Evolutionary conservation across 2,797 vertebrate species (phyloP).

Genomic region (Acrossocheilus wenchowensis): DNA sequence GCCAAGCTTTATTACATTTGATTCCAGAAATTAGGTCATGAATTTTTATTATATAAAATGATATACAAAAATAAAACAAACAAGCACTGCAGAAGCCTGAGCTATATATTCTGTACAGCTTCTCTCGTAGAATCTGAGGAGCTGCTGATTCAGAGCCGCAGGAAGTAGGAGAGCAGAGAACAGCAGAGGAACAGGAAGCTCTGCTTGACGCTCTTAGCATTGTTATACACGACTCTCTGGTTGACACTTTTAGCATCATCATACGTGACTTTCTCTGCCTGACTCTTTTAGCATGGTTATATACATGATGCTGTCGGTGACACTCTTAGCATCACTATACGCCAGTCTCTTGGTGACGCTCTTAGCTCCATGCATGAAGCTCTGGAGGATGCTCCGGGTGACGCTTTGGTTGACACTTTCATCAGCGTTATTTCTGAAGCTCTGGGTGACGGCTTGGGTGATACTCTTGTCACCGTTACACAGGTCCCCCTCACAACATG

Average conservation of each 20-base stretch:
- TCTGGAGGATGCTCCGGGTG: neutral
- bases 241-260: too few species aligned
- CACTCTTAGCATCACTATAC: too few species aligned
- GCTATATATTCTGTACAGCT: neutral
- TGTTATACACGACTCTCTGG: too few species aligned
- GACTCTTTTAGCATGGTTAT: too few species aligned
- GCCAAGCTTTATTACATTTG: too few species aligned
- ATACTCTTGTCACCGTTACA: neutral
- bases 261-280: too few species aligned
- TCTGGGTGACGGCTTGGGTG: neutral
- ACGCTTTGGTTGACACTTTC: neutral
- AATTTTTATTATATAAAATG: neutral
- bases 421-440: neutral
- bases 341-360: neutral
- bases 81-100: neutral
- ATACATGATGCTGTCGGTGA: too few species aligned
- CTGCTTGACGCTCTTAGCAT: neutral
- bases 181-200: slow-evolving; percentile 15
- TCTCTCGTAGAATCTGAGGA: neutral
- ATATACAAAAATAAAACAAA: neutral
- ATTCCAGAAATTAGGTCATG: neutral
- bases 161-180: slow-evolving; percentile 5
- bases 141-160: neutral
- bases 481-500: neutral
- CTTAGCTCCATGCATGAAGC: neutral